phyloP scores from a whole-genome alignment of 2,113 vertebrate genomes.

The Lathamus discolor region DNA sequence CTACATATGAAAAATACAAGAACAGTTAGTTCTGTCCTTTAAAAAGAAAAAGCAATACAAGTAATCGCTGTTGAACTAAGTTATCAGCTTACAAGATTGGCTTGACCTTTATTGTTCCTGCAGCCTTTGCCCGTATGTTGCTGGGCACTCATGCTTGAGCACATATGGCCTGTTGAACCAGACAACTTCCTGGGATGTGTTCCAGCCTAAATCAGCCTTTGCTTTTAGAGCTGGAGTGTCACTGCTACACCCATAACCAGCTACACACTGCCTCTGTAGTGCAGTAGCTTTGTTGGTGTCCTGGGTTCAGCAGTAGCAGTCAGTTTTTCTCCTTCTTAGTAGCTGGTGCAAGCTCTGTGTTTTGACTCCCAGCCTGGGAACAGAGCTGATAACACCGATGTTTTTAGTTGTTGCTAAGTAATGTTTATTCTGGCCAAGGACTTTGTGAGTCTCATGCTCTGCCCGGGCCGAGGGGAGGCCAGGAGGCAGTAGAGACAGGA shows the following conservation, averaged over 20 bases:
- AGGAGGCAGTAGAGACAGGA: too few relatives aligned
- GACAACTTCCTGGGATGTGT: background rate
- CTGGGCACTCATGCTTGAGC: background rate
- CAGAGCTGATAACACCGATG: too few relatives aligned
- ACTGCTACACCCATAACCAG: background rate
- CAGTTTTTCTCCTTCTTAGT: too few relatives aligned
- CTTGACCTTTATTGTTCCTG: background rate
- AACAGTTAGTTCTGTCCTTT: background rate
- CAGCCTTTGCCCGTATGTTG: background rate
- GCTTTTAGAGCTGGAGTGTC: background rate
- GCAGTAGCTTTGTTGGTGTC: background rate
- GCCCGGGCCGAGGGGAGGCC: too few relatives aligned
- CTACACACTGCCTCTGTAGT: background rate
- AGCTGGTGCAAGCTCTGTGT: too few relatives aligned
- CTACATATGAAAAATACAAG: accelerated
- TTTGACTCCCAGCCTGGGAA: too few relatives aligned
- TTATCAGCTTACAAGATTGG: background rate
- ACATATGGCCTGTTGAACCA: background rate
- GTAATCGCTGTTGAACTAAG: background rate
- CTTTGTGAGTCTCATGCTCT: too few relatives aligned
- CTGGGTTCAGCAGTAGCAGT: too few relatives aligned
- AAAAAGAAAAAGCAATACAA: background rate
- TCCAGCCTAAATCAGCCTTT: background rate
- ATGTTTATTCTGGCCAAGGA: too few relatives aligned
- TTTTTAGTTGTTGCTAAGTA: too few relatives aligned